phyloP scores from a whole-genome alignment of 2,113 vertebrate genomes.

The Ophthalmolycus amberensis region DNA sequence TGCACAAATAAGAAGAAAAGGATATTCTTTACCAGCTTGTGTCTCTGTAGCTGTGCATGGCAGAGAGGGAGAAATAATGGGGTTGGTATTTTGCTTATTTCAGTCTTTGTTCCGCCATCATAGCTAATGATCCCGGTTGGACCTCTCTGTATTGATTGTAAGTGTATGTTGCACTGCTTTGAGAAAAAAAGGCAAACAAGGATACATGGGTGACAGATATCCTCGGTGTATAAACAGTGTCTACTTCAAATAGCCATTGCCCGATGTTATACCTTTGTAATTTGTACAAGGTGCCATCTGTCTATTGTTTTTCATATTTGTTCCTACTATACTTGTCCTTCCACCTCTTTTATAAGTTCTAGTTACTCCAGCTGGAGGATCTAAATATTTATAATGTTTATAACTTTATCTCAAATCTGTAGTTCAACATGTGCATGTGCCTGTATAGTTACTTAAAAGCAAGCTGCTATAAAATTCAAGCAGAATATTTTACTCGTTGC shows the following conservation, averaged over 20 bases:
- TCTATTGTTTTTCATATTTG: neutral
- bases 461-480: neutral
- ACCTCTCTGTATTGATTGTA: constrained; percentile 11
- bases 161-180: constrained; percentile 6
- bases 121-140: constrained; percentile 24
- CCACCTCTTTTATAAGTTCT: neutral
- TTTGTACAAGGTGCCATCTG: neutral
- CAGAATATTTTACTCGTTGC: neutral
- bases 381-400: constrained; percentile 18
- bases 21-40: neutral
- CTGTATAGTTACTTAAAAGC: neutral
- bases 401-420: neutral
- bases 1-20: neutral
- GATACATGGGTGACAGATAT: constrained; percentile 7
- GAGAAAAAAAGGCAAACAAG: constrained; percentile 15
- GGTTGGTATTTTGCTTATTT: neutral
- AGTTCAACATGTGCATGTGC: neutral
- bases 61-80: neutral
- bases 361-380: constrained; percentile 9
- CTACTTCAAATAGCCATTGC: neutral
- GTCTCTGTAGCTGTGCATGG: neutral
- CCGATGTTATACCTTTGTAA: neutral
- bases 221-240: neutral
- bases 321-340: too few species aligned
- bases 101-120: constrained; percentile 38